Evolutionary conservation across 2,888 invertebrate species (phyloP).

Genomic region (Drosophila yooni): DNA sequence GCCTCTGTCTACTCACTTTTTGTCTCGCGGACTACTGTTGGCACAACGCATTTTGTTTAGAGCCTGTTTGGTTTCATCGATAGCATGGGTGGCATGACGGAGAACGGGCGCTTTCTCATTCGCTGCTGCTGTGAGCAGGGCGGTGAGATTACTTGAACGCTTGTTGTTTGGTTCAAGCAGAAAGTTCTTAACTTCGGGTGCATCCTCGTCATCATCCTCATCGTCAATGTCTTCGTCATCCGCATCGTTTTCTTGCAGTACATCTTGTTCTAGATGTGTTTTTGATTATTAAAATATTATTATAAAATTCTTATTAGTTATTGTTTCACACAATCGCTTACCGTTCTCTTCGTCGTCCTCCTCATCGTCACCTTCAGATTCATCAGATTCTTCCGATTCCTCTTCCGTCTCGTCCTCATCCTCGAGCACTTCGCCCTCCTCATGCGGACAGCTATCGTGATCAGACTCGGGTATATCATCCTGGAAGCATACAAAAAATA

Average conservation of each 20-base stretch:
- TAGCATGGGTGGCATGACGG: slow-evolving; percentile 90
- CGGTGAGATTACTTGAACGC: slow-evolving; percentile 89
- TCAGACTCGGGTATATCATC: slow-evolving; percentile 85
- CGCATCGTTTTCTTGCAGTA: slow-evolving; percentile 83
- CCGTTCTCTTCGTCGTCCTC: slow-evolving; percentile 85
- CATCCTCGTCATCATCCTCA: slow-evolving; percentile 85
- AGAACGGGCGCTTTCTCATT: slow-evolving; percentile 85
- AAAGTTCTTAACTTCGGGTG: slow-evolving; percentile 83
- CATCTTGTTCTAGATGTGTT: slow-evolving; percentile 44
- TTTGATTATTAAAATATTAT: neutral
- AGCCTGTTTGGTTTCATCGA: slow-evolving; percentile 98
- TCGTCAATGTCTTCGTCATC: slow-evolving; percentile 85
- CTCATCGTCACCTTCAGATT: slow-evolving; percentile 84
- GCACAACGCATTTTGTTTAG: slow-evolving; percentile 98
- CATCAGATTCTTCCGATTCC: slow-evolving; percentile 85
- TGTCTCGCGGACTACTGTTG: slow-evolving; percentile 88
- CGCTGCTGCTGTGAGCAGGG: slow-evolving; percentile 95
- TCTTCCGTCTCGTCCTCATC: slow-evolving; percentile 84
- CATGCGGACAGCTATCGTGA: slow-evolving; percentile 85
- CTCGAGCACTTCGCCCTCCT: slow-evolving; percentile 82
- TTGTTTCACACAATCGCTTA: slow-evolving; percentile 32
- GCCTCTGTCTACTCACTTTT: slow-evolving; percentile 84
- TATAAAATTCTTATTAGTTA: neutral
- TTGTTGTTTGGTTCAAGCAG: slow-evolving; percentile 86
- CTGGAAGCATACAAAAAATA: slow-evolving; percentile 60